phyloP scores from a whole-genome alignment of 2,113 vertebrate species.

The Corythornis cristatus region DNA sequence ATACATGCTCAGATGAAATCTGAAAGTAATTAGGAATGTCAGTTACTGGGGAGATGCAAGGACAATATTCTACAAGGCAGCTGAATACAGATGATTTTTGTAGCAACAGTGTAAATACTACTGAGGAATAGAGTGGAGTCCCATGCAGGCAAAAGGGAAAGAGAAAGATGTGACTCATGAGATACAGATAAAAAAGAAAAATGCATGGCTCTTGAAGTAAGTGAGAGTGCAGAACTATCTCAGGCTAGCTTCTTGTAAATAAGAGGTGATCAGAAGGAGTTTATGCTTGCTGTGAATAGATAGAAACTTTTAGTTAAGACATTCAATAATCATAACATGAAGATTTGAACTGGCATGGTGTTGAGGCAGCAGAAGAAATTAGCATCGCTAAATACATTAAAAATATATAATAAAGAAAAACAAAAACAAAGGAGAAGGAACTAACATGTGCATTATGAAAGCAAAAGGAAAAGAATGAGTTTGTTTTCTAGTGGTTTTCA shows the following conservation, averaged over 20 bases:
- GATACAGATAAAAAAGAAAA: background rate
- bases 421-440: background rate
- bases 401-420: background rate
- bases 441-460: background rate
- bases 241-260: conserved; percentile 2
- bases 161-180: background rate
- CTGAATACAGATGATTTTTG: conserved; percentile 26
- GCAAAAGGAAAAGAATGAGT: conserved; percentile 7
- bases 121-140: background rate
- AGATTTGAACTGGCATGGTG: background rate
- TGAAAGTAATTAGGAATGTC: background rate
- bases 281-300: conserved; percentile 5
- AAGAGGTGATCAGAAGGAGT: background rate
- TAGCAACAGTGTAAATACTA: background rate
- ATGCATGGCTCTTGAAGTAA: background rate
- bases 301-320: conserved; percentile 7
- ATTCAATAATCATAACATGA: background rate
- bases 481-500: background rate
- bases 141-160: background rate
- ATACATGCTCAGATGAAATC: background rate
- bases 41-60: background rate
- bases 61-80: background rate
- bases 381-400: background rate
- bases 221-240: background rate
- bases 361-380: background rate